A percentile compares a stretch with the other conserved stretches of the same genome.
These are phyloP conservation scores for Poeciliopsis gracilis DNA, from an alignment of 2,797 vertebrate species.

Conservation along the genomic window DNA sequence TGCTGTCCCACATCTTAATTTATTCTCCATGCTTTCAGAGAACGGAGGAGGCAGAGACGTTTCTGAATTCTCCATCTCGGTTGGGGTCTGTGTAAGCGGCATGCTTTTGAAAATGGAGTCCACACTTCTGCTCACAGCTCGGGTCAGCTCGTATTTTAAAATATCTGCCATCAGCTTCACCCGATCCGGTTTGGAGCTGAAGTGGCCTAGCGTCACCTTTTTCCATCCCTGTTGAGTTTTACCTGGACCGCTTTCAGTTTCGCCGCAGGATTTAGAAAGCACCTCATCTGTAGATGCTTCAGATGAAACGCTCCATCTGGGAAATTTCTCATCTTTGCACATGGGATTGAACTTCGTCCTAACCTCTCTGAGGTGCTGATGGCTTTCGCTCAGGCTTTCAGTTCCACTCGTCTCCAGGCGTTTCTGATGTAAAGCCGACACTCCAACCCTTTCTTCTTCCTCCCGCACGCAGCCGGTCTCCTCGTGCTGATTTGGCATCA, in stretches of 20 bases:
- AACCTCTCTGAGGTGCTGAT: conserved; percentile 75
- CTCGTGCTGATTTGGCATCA: not conserved
- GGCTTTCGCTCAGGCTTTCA: conserved; percentile 20
- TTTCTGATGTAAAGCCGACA: conserved; percentile 51
- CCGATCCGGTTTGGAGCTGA: conserved; percentile 52
- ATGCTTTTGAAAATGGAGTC: conserved; percentile 83
- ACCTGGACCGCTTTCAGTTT: conserved; percentile 18
- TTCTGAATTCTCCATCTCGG: not conserved
- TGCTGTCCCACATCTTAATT: conserved; percentile 13
- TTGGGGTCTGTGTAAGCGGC: conserved; percentile 60
- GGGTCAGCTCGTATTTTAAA: conserved; percentile 83
- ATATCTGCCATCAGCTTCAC: conserved; percentile 77
- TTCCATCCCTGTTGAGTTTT: conserved; percentile 51
- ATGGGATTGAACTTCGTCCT: conserved; percentile 68
- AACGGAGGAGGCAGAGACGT: not conserved
- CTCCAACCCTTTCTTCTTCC: conserved; percentile 69
- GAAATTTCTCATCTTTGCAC: conserved; percentile 20
- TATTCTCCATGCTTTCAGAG: conserved; percentile 16
- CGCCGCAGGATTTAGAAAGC: conserved; percentile 12
- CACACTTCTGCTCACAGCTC: conserved; percentile 80
- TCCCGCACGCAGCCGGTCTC: conserved; percentile 29
- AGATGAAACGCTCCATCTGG: conserved; percentile 14
- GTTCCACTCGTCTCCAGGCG: conserved; percentile 20
- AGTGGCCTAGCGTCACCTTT: conserved; percentile 41
- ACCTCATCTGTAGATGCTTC: conserved; percentile 7